phyloP scores from a whole-genome alignment of 1,140 invertebrate genomes.

The Bactericera cockerelli region DNA sequence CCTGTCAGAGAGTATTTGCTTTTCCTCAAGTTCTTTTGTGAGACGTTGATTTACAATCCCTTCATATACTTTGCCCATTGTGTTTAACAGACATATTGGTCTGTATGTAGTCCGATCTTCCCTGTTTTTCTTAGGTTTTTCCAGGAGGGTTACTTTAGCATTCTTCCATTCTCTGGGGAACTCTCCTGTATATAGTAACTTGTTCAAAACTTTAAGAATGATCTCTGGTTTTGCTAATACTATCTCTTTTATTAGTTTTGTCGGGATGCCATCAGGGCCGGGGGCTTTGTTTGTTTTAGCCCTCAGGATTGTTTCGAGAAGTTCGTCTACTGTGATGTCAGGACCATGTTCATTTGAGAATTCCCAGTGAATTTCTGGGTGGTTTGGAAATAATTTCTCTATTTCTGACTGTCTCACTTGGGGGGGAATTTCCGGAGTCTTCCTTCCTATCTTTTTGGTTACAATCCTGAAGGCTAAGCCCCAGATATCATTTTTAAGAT shows the following conservation, averaged over 20 bases:
- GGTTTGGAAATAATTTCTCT: too few relatives aligned
- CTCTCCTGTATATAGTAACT: background rate
- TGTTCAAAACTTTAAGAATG: slow-evolving; percentile 15
- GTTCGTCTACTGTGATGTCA: too few relatives aligned
- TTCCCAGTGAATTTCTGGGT: too few relatives aligned
- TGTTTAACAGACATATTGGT: slow-evolving; percentile 7
- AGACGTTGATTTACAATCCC: background rate
- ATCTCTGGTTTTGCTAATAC: background rate
- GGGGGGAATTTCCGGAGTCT: too few relatives aligned
- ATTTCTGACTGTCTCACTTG: too few relatives aligned
- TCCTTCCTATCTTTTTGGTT: too few relatives aligned
- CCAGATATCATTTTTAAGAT: too few relatives aligned
- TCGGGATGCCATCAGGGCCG: too few relatives aligned
- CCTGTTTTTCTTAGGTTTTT: background rate
- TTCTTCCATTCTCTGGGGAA: background rate
- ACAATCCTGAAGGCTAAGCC: too few relatives aligned
- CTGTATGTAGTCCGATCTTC: background rate
- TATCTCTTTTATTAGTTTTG: background rate
- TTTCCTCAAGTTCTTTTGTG: background rate
- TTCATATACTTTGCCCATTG: background rate
- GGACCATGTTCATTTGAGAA: too few relatives aligned
- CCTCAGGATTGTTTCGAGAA: too few relatives aligned
- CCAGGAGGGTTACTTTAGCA: background rate
- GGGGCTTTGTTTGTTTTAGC: too few relatives aligned
- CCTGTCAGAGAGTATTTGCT: background rate